Base-by-base conservation (phyloP, 2,797 vertebrate genomes). In the Phataginus tricuspis region DNA sequence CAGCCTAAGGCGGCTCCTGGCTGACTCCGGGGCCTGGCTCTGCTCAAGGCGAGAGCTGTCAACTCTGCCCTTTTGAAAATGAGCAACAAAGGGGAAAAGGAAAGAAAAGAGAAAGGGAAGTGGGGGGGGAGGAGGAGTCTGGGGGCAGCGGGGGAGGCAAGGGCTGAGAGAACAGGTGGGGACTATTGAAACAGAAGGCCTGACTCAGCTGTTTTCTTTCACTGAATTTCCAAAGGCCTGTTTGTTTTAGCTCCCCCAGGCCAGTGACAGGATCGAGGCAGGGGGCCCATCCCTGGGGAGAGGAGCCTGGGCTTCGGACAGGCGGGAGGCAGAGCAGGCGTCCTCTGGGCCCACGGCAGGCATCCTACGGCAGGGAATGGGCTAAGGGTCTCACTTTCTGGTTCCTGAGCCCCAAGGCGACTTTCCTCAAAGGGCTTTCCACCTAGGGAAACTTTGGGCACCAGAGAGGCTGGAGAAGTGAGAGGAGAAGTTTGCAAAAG, bases 141-240 rank as follows among this genome's bases (percentile, higher is more conserved):
- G 11, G 37, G 16, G 85, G 57, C 88, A 95, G 15, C 39, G 53
- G 92, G 95, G 96, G 74, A 31, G 25, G 96, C 39, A 11, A 7
- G 91, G 69, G 85, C 77, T 19, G 13, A 45, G 90, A 45, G 80
- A 94, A 96, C 97, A 96, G 75, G 94, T 98, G 98, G 98, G 98
- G 98, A 98, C 97, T 98, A 78, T 97, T 98, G 98, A 96, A 98
- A 97, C 97, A 98, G 96, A 98, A 95, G 96, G 97, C 87, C 97
- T 96, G 45, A 98, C 97, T 98, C 98, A 98, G 98, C 98, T 97
- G 31, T 96, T 98, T 98, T 94, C 97, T 98, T 98, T 98, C 98
- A 97, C 83, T 94, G 87, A 83, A 89, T 97, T 98, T 98, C 97
- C 97, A 96, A 98, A 96, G 95, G 92, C 63, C 95, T 98, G 97